Base-by-base conservation (phyloP, 37 sponge, comb jelly and placozoan genomes). In the Beroe ovata region DNA sequence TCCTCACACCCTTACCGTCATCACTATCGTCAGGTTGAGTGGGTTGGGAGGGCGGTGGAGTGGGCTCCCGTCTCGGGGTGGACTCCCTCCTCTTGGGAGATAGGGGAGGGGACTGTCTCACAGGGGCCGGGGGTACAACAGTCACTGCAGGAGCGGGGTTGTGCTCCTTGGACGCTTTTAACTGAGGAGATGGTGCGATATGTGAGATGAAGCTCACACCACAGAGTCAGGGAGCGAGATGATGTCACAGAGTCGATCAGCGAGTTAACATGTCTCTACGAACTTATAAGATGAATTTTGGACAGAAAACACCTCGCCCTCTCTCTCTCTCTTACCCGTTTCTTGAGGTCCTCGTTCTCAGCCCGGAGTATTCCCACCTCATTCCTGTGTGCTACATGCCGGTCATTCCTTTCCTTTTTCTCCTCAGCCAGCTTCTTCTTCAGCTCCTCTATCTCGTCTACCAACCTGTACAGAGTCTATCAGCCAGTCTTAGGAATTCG, bases 381-480 rank as follows among this genome's bases (percentile, higher is more conserved):
- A 77, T 77, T 77, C 28, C 84, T 39, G 54, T 77, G 84, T 21
- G 84, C 84, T 4, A 77, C 84, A 23, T 77, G 84, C 25, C 33
- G 39, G 38, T 77, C 84, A 41, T 77, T 77, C 54, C 84, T 39
- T 23, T 77, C 28, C 22, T 77, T 77, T 19, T 77, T 77, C 47
- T 77, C 84, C 84, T 77, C 84, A 25, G 84, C 84, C 28, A 77
- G 54, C 54, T 40, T 77, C 54, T 42, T 39, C 84, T 36, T 77
- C 28, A 77, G 22, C 35, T 77, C 84, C 41, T 77, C 84, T 4
- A 77, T 38, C 16, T 77, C 84, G 1, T 77, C 33, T 19, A 41
- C 0, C 54, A 77, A 25, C 25, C 84, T 77, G 84, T n/a, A n/a
- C n/a, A n/a, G n/a, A n/a, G n/a, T n/a, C n/a, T n/a, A n/a, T n/a